phyloP scores from a whole-genome alignment of 2,888 invertebrate species.

The Tillus elongatus region DNA sequence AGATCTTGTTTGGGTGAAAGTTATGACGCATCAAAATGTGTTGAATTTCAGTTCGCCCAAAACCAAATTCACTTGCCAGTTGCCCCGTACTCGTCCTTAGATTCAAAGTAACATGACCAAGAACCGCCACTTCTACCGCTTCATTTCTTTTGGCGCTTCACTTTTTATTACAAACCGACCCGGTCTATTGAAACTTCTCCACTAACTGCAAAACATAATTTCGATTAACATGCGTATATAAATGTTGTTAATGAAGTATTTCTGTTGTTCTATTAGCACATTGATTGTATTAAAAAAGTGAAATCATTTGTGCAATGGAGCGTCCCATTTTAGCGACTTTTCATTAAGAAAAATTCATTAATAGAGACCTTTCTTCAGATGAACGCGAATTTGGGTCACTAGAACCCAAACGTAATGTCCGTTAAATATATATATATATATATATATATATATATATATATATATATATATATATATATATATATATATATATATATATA shows the following conservation, averaged over 20 bases:
- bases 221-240: constrained; percentile 8
- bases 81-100: constrained; percentile 15
- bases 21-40: constrained; percentile 11
- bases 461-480: no score
- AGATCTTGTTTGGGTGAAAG: constrained; percentile 21
- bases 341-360: no score
- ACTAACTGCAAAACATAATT: constrained; percentile 15
- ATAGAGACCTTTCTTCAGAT: no score
- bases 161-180: constrained; percentile 20
- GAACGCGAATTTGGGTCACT: no score
- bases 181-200: constrained; percentile 17
- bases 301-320: constrained; percentile 1
- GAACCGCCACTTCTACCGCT: constrained; percentile 16
- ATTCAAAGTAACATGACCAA: constrained; percentile 17
- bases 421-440: no score
- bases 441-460: no score
- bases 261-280: no score
- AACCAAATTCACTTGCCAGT: constrained; percentile 5
- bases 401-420: no score
- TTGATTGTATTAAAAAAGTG: constrained; percentile 1
- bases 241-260: constrained; percentile 11
- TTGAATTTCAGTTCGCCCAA: constrained; percentile 5
- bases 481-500: no score
- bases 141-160: constrained; percentile 13
- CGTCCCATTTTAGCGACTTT: no score